phyloP scores from a whole-genome alignment of 2,888 invertebrate species.

The Dynastes maya region DNA sequence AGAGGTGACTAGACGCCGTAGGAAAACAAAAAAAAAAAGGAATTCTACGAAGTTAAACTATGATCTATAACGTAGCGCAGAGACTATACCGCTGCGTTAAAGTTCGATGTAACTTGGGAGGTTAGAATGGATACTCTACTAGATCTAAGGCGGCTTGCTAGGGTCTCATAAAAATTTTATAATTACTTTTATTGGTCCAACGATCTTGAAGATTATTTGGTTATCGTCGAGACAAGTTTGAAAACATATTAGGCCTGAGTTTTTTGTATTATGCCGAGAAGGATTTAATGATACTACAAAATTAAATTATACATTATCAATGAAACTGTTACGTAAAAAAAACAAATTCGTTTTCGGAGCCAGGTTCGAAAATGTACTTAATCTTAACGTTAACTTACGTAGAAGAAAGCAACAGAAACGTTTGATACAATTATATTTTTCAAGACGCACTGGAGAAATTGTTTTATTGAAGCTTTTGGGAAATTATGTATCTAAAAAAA shows the following conservation, averaged over 20 bases:
- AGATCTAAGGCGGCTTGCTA: background rate
- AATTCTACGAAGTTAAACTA: background rate
- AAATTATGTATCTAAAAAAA: too few species aligned
- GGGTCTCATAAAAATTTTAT: conserved; percentile 2
- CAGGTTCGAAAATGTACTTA: too few species aligned
- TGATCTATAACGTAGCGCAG: background rate
- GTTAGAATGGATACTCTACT: too few species aligned
- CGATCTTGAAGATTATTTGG: conserved; percentile 7
- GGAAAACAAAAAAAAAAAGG: background rate
- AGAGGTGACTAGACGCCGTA: background rate
- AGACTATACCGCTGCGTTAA: background rate
- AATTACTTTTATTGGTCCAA: conserved; percentile 14
- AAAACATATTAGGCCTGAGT: too few species aligned
- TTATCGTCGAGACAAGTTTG: background rate
- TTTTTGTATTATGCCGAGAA: too few species aligned
- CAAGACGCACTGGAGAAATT: too few species aligned
- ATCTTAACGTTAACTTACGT: too few species aligned
- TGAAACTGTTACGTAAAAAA: background rate
- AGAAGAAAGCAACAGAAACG: too few species aligned
- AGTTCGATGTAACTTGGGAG: background rate
- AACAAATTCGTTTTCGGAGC: background rate
- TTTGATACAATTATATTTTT: too few species aligned
- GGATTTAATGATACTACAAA: too few species aligned
- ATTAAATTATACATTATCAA: too few species aligned
- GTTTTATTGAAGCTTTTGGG: too few species aligned